These are phyloP conservation scores for Nysson spinosus DNA, from an alignment of 2,888 invertebrate species.

Conservation along the genomic window DNA sequence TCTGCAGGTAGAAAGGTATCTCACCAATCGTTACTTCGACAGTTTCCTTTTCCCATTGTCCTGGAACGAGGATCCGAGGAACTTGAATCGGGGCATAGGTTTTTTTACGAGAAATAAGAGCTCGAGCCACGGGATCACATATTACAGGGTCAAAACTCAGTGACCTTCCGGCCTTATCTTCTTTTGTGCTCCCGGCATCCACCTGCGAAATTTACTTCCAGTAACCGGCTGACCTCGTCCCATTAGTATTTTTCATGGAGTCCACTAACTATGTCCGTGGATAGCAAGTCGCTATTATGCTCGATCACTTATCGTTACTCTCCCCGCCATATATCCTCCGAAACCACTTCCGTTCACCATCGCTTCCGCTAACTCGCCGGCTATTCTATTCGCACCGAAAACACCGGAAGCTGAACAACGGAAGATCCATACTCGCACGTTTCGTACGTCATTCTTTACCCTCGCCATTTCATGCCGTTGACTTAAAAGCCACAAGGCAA, in stretches of 20 bases:
- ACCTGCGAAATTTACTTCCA: conserved; percentile 72
- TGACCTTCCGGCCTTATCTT: conserved; percentile 62
- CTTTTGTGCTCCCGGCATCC: conserved; percentile 62
- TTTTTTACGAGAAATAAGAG: conserved; percentile 13
- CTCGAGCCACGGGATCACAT: conserved; percentile 48
- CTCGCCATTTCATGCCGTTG: conserved; percentile 27
- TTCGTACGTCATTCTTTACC: conserved; percentile 11
- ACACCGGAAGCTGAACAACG: conserved; percentile 32
- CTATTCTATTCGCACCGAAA: conserved; percentile 39
- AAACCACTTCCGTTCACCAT: conserved; percentile 56
- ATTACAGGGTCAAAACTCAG: conserved; percentile 55
- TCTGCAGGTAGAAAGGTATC: too few relatives aligned
- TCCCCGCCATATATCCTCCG: conserved; percentile 62
- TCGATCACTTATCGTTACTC: conserved; percentile 68
- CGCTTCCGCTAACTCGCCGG: conserved; percentile 35
- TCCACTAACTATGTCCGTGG: conserved; percentile 64
- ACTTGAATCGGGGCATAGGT: neutral
- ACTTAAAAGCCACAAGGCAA: conserved; percentile 37
- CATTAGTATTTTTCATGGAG: conserved; percentile 73
- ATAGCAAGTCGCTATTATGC: conserved; percentile 65
- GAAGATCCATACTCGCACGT: conserved; percentile 7
- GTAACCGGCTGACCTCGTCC: conserved; percentile 66
- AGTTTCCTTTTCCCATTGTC: too few relatives aligned
- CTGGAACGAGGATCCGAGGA: too few relatives aligned
- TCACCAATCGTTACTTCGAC: too few relatives aligned